These are phyloP conservation scores for Microchirus variegatus DNA, from an alignment of 2,797 vertebrate genomes.

Conservation along the genomic window DNA sequence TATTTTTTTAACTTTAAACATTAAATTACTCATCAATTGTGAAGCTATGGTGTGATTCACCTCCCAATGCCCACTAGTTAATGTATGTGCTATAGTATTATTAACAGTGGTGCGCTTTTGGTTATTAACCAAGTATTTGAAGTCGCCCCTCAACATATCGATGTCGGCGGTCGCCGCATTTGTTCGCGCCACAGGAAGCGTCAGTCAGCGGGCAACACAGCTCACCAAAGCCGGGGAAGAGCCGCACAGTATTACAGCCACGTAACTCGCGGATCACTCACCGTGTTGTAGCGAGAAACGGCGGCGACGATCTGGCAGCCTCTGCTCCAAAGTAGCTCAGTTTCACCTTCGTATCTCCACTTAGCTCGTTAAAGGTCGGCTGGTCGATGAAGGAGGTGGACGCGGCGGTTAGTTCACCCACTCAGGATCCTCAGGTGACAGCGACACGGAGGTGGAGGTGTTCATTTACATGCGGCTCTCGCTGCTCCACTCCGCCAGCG, in stretches of 20 bases:
- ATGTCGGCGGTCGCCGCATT: slow-evolving; percentile 27
- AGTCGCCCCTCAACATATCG: slow-evolving; percentile 29
- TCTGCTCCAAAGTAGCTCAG: slow-evolving; percentile 44
- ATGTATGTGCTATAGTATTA: too few species aligned
- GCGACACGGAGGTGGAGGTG: slow-evolving; percentile 42
- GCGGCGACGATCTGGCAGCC: slow-evolving; percentile 23
- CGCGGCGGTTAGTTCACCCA: slow-evolving; percentile 11
- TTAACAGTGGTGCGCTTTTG: neutral
- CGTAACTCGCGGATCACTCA: slow-evolving; percentile 71
- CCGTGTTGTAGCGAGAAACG: slow-evolving; percentile 57
- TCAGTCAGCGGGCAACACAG: slow-evolving; percentile 16
- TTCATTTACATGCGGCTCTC: slow-evolving; percentile 73
- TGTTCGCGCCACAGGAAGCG: slow-evolving; percentile 5
- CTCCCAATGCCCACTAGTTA: too few species aligned
- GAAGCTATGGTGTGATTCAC: neutral
- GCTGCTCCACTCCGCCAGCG: slow-evolving; percentile 72
- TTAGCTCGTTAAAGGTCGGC: slow-evolving; percentile 17
- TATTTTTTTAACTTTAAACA: neutral
- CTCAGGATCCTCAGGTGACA: slow-evolving; percentile 58
- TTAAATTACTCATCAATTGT: neutral
- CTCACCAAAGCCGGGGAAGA: slow-evolving; percentile 5
- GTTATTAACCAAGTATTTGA: slow-evolving; percentile 29
- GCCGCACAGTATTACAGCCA: slow-evolving; percentile 23
- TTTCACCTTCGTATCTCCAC: slow-evolving; percentile 25
- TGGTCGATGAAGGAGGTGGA: neutral